phyloP scores from a whole-genome alignment of 2,888 invertebrate genomes.

The Meta bourneti region DNA sequence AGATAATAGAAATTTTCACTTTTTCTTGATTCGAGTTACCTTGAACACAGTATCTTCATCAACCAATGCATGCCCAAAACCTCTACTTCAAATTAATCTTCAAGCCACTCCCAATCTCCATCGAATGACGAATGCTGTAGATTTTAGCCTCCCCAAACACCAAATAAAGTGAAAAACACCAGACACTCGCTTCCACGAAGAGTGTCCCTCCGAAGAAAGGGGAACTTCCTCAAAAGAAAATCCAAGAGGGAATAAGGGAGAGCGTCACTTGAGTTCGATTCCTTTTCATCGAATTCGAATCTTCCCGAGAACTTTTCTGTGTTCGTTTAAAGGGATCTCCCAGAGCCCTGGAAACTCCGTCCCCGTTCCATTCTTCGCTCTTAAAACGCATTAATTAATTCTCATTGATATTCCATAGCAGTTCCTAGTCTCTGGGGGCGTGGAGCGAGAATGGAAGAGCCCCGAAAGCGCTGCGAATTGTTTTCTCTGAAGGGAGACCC shows the following conservation, averaged over 20 bases:
- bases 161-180: background rate
- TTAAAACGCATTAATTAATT: slow-evolving; percentile 59
- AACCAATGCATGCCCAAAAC: too few species aligned
- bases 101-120: too few species aligned
- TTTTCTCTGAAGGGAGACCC: slow-evolving; percentile 15
- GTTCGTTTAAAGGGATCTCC: slow-evolving; percentile 29
- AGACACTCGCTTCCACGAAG: background rate
- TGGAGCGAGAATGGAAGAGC: background rate
- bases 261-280: slow-evolving; percentile 40
- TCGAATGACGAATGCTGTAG: too few species aligned
- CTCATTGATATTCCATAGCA: slow-evolving; percentile 61
- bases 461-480: slow-evolving; percentile 16
- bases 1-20: too few species aligned
- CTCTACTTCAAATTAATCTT: too few species aligned
- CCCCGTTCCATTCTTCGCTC: slow-evolving; percentile 18
- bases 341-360: background rate
- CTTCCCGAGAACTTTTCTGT: slow-evolving; percentile 30
- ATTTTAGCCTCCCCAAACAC: too few species aligned
- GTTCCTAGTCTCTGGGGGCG: slow-evolving; percentile 34
- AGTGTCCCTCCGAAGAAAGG: background rate
- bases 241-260: slow-evolving; percentile 35
- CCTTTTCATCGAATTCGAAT: slow-evolving; percentile 44
- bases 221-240: slow-evolving; percentile 23
- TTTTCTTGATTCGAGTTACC: too few species aligned
- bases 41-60: too few species aligned